Base-by-base conservation (phyloP, 2,888 invertebrate genomes). In the Clepsis dumicolana region DNA sequence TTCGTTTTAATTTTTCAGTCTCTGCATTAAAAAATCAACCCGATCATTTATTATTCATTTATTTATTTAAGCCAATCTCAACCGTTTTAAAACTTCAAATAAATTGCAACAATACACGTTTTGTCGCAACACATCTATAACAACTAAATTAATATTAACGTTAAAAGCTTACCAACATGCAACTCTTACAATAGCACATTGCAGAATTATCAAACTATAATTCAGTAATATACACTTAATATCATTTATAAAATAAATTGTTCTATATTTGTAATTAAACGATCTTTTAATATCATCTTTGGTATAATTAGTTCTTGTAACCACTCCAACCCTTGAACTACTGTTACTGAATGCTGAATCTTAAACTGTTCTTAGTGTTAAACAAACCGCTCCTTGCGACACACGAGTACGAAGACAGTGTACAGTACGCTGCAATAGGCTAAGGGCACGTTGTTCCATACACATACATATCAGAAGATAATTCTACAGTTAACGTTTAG, bases 271-370 rank as follows among this genome's bases (percentile, higher is more conserved):
- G 60, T 59, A 59, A 78, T 73, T 81, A 79, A 80, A 83, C 77
- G 75, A 82, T 76, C 77, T 79, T 80, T 83, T 85, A 89, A 90
- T 89, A 90, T 89, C 88, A 89, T 91, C 91, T 92, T 92, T 92
- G 91, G 91, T 90, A 88, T 88, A 75, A 80, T 78, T 79, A 82
- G 84, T 80, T 80, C 79, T 73, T 74, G 70, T 73, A 75, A 80
- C 79, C 80, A 80, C 80, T 80, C 78, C 75, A 70, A 73, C 59
- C 69, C 54, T 63, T 71, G 38, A 4, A 29, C 29, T 29, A 7
- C 29, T 29, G 29, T 7, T 29, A 29, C 29, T 29, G 29, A 3
- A 29, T 4, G 7, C 4, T 7, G 3, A 29, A 7, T 35, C 35
- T 35, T 35, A 35, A 35, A 35, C 35, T 7, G 44, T 2, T 44